phyloP scores from a whole-genome alignment of 2,797 vertebrate genomes.

The Uromys caudimaculatus region DNA sequence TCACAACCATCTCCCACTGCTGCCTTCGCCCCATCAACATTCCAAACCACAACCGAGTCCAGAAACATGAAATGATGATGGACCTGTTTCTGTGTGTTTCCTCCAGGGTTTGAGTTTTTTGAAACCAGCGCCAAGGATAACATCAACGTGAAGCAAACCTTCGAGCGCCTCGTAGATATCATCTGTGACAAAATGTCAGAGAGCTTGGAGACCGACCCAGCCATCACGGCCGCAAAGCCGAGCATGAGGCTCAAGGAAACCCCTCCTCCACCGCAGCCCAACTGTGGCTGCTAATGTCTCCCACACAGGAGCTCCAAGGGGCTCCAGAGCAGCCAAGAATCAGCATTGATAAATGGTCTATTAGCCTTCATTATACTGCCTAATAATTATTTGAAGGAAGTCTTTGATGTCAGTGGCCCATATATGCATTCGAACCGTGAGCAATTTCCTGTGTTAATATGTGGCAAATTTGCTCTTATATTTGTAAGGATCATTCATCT shows the following conservation, averaged over 20 bases:
- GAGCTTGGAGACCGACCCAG: constrained; percentile 94
- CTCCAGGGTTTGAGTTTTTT: constrained; percentile 97
- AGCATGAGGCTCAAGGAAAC: constrained; percentile 95
- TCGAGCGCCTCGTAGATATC: constrained; percentile 97
- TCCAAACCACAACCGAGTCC: background rate
- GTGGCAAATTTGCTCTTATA: constrained; percentile 78
- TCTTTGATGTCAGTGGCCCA: constrained; percentile 81
- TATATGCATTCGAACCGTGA: constrained; percentile 60
- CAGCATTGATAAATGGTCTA: constrained; percentile 86
- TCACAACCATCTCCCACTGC: background rate
- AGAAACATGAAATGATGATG: background rate
- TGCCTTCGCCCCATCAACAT: fast-evolving
- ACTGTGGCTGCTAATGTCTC: constrained; percentile 94
- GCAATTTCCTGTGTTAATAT: constrained; percentile 60
- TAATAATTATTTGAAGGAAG: constrained; percentile 81
- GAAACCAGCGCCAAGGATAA: constrained; percentile 99
- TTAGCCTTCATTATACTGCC: constrained; percentile 87
- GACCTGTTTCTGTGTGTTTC: constrained; percentile 73
- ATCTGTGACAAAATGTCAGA: constrained; percentile 99
- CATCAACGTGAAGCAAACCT: constrained; percentile 98
- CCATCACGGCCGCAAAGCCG: constrained; percentile 91
- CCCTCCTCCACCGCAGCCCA: constrained; percentile 93
- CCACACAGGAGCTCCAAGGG: constrained; percentile 74
- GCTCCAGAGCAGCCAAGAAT: constrained; percentile 84
- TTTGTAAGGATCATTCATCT: constrained; percentile 76